Conservation (phyloP, 2,888 invertebrate genomes). For the Labia minor region DNA sequence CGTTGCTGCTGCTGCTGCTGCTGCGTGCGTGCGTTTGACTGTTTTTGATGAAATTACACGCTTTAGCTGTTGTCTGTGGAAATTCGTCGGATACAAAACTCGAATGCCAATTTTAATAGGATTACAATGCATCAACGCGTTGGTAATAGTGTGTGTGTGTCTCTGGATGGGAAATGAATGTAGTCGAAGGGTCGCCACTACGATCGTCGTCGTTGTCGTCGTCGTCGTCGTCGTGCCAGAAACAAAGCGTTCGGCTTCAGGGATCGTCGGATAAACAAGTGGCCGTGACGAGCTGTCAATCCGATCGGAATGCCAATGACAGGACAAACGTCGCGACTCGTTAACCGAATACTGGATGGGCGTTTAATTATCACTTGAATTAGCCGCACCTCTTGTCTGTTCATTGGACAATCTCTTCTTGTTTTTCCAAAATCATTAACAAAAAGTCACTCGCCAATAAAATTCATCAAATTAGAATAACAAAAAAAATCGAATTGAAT, state of each 20-base stretch:
- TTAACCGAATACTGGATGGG: neutral
- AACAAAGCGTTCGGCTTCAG: slow-evolving; percentile 1
- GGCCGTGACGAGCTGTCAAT: slow-evolving; percentile 13
- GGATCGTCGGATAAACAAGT: slow-evolving; percentile 2
- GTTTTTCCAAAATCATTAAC: too few relatives aligned
- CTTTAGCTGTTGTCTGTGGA: neutral
- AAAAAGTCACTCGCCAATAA: too few relatives aligned
- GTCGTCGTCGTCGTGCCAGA: neutral
- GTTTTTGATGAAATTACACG: slow-evolving; percentile 13
- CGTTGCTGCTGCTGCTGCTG: neutral
- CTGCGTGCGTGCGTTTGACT: neutral
- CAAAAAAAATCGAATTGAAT: too few relatives aligned
- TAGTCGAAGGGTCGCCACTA: neutral
- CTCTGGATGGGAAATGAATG: neutral
- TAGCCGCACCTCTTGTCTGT: neutral
- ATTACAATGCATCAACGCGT: neutral
- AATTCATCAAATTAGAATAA: too few relatives aligned
- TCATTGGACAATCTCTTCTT: too few relatives aligned
- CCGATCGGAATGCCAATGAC: neutral
- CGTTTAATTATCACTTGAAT: neutral
- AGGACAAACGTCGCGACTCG: neutral
- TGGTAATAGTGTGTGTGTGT: too few relatives aligned
- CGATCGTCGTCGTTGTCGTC: neutral
- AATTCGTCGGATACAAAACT: neutral
- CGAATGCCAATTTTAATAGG: neutral